Evolutionary conservation across 1,140 invertebrate species (phyloP).

Genomic region (Pseudoatta argentina): DNA sequence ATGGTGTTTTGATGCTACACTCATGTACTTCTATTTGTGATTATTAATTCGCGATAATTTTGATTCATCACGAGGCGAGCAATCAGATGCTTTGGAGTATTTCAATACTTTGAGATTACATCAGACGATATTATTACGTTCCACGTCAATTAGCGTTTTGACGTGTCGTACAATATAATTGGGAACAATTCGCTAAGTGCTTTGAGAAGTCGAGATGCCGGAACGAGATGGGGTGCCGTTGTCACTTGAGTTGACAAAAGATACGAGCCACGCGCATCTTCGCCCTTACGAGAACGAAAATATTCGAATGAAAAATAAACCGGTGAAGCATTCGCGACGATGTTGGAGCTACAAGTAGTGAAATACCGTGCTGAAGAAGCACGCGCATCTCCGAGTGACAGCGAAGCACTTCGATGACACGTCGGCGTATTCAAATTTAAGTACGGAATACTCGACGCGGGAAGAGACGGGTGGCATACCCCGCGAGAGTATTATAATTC

Average conservation of each 20-base stretch:
- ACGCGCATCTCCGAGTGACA: conserved; percentile 53
- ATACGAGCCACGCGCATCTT: conserved; percentile 71
- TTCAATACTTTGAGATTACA: not conserved
- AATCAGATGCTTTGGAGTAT: not conserved
- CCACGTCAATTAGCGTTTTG: conserved; percentile 48
- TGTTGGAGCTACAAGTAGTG: conserved; percentile 44
- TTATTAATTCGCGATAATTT: conserved; percentile 1
- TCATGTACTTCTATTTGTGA: not conserved
- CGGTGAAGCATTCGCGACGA: conserved; percentile 45
- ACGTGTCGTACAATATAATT: conserved; percentile 38
- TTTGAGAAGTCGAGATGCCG: conserved; percentile 16
- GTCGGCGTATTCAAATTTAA: conserved; percentile 68
- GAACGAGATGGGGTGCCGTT: not conserved
- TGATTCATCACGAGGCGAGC: not conserved
- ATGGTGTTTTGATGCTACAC: not conserved
- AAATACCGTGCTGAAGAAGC: conserved; percentile 40
- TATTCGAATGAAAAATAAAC: conserved; percentile 54
- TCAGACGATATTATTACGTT: not conserved
- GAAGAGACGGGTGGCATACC: conserved; percentile 62
- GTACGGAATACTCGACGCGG: conserved; percentile 64
- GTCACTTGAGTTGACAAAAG: conserved; percentile 44
- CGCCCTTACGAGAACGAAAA: conserved; percentile 51
- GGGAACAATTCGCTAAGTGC: conserved; percentile 1
- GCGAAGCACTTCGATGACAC: conserved; percentile 71
- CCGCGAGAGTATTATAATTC: conserved; percentile 65